Evolutionary conservation across 2,113 vertebrate genomes (phyloP), one percentile per base, ranked within the genome.

Genomic region (Nesoenas mayeri): DNA sequence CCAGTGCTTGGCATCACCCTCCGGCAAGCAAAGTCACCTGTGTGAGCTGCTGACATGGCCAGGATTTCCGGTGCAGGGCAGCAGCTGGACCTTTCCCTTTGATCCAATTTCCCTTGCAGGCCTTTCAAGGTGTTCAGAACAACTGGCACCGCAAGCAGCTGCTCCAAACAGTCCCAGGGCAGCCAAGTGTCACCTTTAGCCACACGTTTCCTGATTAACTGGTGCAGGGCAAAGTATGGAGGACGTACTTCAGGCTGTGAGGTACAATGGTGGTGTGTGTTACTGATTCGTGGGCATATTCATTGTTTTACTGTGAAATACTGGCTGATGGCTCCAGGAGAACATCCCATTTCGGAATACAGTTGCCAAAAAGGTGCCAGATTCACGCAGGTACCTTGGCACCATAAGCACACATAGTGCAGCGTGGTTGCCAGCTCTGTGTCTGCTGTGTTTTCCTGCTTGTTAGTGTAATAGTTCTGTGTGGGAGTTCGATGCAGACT

Each of bases 61-160:
- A 21, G 82, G 84, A 0, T 42, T 38, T 51, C 10, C 5, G 56
- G 7, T 3, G 10, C 12, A 2, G 24, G 50, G 64, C 44, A 47
- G 44, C 44, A 62, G 3, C 25, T 6, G 21, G 17, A 8, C 16
- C 21, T 80, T 66, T 21, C 32, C 54, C 44, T 34, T 34, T 29
- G 17, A 0, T 3, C 3, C 2, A 0, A 0, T 22, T 81, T 31
- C 17, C 19, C 1, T 53, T n/a, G 3, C 48, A 9, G 58, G 44
- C 2, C 15, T 78, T 42, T 16, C 3, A 1, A n/a, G 9, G 42
- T 3, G 6, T n/a, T 48, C n/a, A 12, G 80, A 64, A 9, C 6
- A 8, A 24, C 29, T 20, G 5, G 0, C 0, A 0, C 53, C 67
- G 36, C 73, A 32, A 10, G 17, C 0, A 0, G 5, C 5, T 5